These are phyloP conservation scores for Melanotaenia duboulayi DNA, from an alignment of 2,113 vertebrate genomes.

Conservation along the genomic window DNA sequence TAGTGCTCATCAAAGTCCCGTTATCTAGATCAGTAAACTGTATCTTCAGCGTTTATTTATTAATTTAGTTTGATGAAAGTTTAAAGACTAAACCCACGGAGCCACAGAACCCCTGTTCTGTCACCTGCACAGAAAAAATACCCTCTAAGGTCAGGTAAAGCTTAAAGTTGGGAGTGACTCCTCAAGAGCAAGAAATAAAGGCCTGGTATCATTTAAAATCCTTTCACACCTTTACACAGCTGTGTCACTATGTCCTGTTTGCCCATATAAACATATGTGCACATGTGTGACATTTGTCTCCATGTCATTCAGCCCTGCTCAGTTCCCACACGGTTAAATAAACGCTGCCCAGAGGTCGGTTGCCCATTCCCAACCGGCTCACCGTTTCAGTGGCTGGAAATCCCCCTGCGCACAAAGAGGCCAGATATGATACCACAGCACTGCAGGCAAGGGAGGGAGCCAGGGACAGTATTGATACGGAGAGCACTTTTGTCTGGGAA, in stretches of 20 bases:
- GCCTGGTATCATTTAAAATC: slow-evolving; percentile 20
- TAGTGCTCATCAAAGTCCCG: slow-evolving; percentile 6
- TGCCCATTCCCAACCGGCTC: slow-evolving; percentile 83
- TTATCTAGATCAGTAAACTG: neutral
- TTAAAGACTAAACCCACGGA: neutral
- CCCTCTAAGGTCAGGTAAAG: slow-evolving; percentile 3
- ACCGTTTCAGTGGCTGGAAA: slow-evolving; percentile 84
- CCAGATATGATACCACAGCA: slow-evolving; percentile 83
- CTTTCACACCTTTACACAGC: neutral
- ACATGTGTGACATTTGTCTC: slow-evolving; percentile 36
- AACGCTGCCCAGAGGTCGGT: slow-evolving; percentile 76
- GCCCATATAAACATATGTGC: neutral
- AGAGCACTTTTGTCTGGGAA: slow-evolving; percentile 79
- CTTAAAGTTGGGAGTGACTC: neutral
- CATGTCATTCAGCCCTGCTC: slow-evolving; percentile 51
- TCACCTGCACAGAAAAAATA: neutral
- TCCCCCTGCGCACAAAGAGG: slow-evolving; percentile 82
- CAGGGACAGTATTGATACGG: slow-evolving; percentile 79
- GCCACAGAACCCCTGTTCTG: neutral
- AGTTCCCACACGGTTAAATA: slow-evolving; percentile 80
- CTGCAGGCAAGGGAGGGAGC: slow-evolving; percentile 84
- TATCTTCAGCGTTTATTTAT: neutral
- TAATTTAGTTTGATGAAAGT: neutral
- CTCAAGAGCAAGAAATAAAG: neutral
- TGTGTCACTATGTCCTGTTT: neutral